Percentiles rank a stretch among this genome's conserved stretches.
Conservation (phyloP, 2,113 vertebrate species). For the Gymnorhina tibicen region DNA sequence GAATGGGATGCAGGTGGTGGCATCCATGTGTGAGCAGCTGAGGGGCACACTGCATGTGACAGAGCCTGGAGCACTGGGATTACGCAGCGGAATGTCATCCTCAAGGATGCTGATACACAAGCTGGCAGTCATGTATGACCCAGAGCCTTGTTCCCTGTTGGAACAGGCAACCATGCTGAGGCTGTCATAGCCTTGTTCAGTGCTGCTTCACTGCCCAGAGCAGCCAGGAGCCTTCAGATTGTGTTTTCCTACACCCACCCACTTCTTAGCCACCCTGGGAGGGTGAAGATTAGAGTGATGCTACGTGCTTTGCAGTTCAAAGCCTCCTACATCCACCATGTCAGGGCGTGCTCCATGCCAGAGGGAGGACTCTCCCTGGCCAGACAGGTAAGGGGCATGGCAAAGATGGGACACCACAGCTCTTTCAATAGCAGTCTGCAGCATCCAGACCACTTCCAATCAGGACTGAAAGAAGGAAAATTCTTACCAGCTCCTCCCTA, state of each 20-base stretch:
- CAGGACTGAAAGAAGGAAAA: not conserved
- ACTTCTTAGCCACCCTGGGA: not conserved
- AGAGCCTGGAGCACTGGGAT: not conserved
- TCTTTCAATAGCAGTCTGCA: not conserved
- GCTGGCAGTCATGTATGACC: not conserved
- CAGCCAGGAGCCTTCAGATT: not conserved
- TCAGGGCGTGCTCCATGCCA: accelerated
- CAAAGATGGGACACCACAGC: not conserved
- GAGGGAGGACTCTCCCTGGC: not conserved
- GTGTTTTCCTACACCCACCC: not conserved
- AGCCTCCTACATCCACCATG: not conserved
- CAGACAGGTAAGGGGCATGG: not conserved
- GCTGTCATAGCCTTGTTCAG: not conserved
- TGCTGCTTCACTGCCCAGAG: not conserved
- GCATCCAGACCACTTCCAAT: not conserved
- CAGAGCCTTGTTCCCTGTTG: not conserved
- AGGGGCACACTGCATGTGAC: not conserved
- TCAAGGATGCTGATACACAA: not conserved
- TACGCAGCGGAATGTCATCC: not conserved
- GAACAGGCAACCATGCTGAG: not conserved
- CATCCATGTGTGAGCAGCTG: not conserved
- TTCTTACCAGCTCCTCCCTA: not conserved
- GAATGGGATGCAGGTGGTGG: not conserved
- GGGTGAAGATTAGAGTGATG: not conserved
- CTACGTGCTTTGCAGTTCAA: not conserved